Conservation (phyloP, 1,140 invertebrate genomes). For the Lethrus apterus region DNA sequence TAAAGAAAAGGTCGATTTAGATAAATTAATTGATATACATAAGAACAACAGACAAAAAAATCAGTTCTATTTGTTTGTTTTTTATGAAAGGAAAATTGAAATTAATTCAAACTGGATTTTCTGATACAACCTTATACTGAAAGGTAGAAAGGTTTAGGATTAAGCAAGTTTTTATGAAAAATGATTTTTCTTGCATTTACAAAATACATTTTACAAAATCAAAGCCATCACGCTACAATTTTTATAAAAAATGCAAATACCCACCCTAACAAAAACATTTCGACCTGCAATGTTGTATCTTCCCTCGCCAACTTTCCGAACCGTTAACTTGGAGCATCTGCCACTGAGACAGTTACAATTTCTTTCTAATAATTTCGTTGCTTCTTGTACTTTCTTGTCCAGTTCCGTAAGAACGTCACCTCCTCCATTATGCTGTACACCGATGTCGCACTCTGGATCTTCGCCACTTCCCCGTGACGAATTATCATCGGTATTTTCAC, state of each 20-base stretch:
- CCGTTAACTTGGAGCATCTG: conserved; percentile 64
- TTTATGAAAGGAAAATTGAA: too few species aligned
- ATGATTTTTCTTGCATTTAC: too few species aligned
- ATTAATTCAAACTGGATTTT: too few species aligned
- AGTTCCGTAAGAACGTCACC: conserved; percentile 49
- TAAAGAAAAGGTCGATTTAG: too few species aligned
- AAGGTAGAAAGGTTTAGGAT: too few species aligned
- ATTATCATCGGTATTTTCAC: conserved; percentile 61
- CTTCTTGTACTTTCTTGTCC: conserved; percentile 62
- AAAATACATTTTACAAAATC: too few species aligned
- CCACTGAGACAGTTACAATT: conserved; percentile 61
- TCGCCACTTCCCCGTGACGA: conserved; percentile 53
- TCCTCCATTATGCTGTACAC: conserved; percentile 40
- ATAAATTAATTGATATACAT: too few species aligned
- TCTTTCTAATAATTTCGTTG: conserved; percentile 58
- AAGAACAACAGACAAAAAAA: too few species aligned
- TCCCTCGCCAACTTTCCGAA: conserved; percentile 73
- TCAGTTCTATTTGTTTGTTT: too few species aligned
- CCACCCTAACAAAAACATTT: conserved; percentile 69
- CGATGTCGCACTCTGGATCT: not conserved
- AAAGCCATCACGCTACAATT: too few species aligned
- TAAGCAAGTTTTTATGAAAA: too few species aligned
- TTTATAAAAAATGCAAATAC: conserved; percentile 22
- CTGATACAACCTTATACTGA: too few species aligned
- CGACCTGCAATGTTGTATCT: conserved; percentile 74